These are phyloP conservation scores for Nasonia giraulti DNA, from an alignment of 1,140 invertebrate species.

Conservation along the genomic window DNA sequence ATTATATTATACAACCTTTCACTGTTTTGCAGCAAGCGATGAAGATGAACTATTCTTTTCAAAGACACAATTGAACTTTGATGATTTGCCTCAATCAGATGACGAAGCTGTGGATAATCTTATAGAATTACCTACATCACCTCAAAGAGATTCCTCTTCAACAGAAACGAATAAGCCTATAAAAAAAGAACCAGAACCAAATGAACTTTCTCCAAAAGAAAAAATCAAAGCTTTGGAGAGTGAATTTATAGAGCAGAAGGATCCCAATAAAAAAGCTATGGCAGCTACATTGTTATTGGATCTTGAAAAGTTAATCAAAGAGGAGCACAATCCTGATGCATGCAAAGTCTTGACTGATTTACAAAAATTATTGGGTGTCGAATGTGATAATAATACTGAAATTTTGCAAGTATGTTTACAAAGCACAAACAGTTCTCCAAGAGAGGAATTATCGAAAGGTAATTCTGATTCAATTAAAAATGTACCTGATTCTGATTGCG, in stretches of 20 bases:
- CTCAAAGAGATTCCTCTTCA: conserved; percentile 33
- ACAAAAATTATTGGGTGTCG: conserved; percentile 64
- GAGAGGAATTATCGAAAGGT: conserved; percentile 24
- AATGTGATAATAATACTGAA: conserved; percentile 64
- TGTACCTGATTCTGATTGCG: conserved; percentile 3
- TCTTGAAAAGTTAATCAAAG: conserved; percentile 65
- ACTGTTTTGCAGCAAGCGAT: conserved; percentile 48
- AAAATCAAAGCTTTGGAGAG: conserved; percentile 59
- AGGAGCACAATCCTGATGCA: conserved; percentile 62
- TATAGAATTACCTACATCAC: conserved; percentile 63
- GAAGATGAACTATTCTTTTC: conserved; percentile 60
- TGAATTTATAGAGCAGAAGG: conserved; percentile 56
- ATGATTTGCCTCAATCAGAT: conserved; percentile 63
- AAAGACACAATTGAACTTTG: conserved; percentile 58
- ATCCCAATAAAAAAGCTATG: conserved; percentile 58
- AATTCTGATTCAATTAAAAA: conserved; percentile 25
- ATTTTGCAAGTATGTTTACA: conserved; percentile 61
- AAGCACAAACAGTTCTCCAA: conserved; percentile 51
- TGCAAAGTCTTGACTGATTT: conserved; percentile 66
- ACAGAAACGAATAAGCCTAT: conserved; percentile 26
- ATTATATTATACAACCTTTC: conserved; percentile 43
- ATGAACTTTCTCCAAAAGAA: conserved; percentile 20
- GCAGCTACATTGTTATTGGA: conserved; percentile 62
- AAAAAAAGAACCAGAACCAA: conserved; percentile 43
- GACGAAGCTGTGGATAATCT: conserved; percentile 63